A percentile compares a stretch with the other conserved stretches of the same genome.
phyloP scores from a whole-genome alignment of 1,140 invertebrate genomes.

The Plectus sambesii region DNA sequence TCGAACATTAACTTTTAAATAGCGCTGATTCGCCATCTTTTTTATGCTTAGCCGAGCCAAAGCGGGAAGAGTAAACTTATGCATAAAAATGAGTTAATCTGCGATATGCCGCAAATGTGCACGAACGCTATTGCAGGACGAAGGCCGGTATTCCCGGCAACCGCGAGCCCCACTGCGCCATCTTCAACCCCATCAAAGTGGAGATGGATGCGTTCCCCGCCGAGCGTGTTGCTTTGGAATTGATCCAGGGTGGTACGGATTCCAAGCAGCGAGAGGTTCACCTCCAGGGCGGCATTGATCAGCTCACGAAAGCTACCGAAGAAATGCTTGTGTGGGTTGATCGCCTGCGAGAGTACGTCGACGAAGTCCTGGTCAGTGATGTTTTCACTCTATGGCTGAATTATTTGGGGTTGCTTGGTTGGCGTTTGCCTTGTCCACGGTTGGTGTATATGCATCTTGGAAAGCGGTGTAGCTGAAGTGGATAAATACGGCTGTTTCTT shows the following conservation, averaged over 20 bases:
- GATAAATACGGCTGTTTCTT: too few relatives aligned
- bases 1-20: too few relatives aligned
- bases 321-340: slow-evolving; percentile 37
- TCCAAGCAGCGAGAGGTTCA: slow-evolving; percentile 30
- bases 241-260: slow-evolving; percentile 34
- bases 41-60: too few relatives aligned
- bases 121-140: slow-evolving; percentile 32
- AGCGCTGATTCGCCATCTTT: too few relatives aligned
- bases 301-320: slow-evolving; percentile 27
- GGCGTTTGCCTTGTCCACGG: too few relatives aligned
- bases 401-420: too few relatives aligned
- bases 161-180: slow-evolving; percentile 20
- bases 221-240: slow-evolving; percentile 33
- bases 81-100: too few relatives aligned
- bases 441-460: too few relatives aligned
- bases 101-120: too few relatives aligned
- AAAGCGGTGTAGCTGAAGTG: too few relatives aligned
- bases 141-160: slow-evolving; percentile 34
- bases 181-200: slow-evolving; percentile 33
- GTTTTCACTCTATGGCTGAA: too few relatives aligned
- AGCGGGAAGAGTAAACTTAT: too few relatives aligned
- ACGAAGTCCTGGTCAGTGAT: slow-evolving; percentile 33
- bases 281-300: slow-evolving; percentile 31
- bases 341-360: slow-evolving; percentile 31
- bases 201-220: slow-evolving; percentile 40